Evolutionary conservation across 2,888 invertebrate genomes (phyloP).

Genomic region (Cataglyphis altisquamis): DNA sequence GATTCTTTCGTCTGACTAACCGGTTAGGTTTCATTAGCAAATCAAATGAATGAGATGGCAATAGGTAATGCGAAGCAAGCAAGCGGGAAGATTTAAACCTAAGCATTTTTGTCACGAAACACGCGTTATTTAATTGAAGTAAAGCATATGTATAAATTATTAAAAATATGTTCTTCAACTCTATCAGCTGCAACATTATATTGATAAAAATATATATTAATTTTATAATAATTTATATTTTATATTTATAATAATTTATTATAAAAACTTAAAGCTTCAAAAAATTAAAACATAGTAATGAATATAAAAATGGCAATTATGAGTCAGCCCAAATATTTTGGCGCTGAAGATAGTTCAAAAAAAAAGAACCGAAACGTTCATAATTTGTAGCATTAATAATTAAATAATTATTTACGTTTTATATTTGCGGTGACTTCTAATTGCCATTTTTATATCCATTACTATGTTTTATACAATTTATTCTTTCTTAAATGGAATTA

Average conservation of each 20-base stretch:
- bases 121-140: background rate
- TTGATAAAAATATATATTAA: background rate
- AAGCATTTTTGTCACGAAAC: background rate
- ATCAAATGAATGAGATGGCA: conserved; percentile 60
- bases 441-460: too few species aligned
- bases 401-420: too few species aligned
- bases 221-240: too few species aligned
- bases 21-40: conserved; percentile 61
- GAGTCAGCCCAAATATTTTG: too few species aligned
- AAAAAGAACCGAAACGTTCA: too few species aligned
- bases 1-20: conserved; percentile 17
- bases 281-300: too few species aligned
- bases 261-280: too few species aligned
- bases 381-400: too few species aligned
- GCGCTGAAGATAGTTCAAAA: too few species aligned
- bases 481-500: background rate
- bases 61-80: conserved; percentile 16
- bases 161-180: background rate
- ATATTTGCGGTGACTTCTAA: too few species aligned
- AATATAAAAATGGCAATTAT: too few species aligned
- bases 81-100: conserved; percentile 30
- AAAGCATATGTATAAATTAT: background rate
- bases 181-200: background rate
- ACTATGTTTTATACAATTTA: background rate
- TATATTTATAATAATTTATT: too few species aligned